These are phyloP conservation scores for Ascidia mentula DNA, from an alignment of 23 tunicate species.

Conservation along the genomic window DNA sequence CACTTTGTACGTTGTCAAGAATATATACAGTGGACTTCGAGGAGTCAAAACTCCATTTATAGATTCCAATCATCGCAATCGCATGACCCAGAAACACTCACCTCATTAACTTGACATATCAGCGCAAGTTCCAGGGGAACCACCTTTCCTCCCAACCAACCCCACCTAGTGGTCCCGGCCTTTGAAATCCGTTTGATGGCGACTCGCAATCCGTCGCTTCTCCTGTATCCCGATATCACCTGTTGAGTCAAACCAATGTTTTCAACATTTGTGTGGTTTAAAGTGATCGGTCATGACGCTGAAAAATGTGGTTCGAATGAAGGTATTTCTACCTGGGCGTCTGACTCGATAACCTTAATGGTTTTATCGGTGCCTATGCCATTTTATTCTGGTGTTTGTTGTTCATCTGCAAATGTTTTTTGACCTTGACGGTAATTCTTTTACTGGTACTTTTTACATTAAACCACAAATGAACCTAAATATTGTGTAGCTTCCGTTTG, in stretches of 20 bases:
- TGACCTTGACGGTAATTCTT: too few relatives aligned
- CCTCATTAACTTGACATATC: constrained; percentile 97
- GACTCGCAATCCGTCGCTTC: constrained; percentile 82
- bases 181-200: constrained; percentile 97
- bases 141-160: constrained; percentile 77
- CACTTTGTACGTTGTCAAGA: too few relatives aligned
- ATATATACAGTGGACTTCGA: too few relatives aligned
- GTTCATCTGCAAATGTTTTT: too few relatives aligned
- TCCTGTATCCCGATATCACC: constrained; percentile 94
- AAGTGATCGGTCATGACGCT: not conserved
- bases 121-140: constrained; percentile 94
- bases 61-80: not conserved
- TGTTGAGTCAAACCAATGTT: not conserved
- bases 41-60: not conserved
- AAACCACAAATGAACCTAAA: too few relatives aligned
- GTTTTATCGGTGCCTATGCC: too few relatives aligned
- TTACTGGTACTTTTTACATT: too few relatives aligned
- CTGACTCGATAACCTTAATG: too few relatives aligned
- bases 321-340: too few relatives aligned
- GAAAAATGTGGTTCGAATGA: too few relatives aligned
- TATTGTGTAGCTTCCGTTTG: too few relatives aligned
- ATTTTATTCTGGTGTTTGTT: too few relatives aligned
- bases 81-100: not conserved
- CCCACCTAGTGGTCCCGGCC: constrained; percentile 82
- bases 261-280: not conserved